Evolutionary conservation across 2,113 vertebrate species (phyloP).

Genomic region (Tor tambroides): DNA sequence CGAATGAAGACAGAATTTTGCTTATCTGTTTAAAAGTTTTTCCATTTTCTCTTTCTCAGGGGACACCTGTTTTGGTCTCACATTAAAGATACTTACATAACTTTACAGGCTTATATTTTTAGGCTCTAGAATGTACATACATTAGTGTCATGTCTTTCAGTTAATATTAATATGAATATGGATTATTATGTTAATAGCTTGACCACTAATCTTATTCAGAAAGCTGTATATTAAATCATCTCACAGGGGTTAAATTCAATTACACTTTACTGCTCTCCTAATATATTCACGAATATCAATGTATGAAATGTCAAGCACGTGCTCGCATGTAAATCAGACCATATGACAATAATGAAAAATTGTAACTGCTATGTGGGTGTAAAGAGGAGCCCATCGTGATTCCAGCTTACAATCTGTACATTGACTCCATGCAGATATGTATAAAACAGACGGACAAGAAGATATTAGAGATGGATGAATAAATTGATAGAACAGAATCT

Average conservation of each 20-base stretch:
- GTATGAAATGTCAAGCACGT: slow-evolving; percentile 71
- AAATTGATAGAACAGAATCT: slow-evolving; percentile 53
- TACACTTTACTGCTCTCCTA: slow-evolving; percentile 42
- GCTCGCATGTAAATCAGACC: slow-evolving; percentile 64
- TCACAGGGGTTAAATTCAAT: slow-evolving; percentile 48
- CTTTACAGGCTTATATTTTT: background rate
- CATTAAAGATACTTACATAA: background rate
- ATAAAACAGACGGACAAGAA: background rate
- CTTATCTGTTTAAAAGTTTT: background rate
- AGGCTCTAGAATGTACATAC: slow-evolving; percentile 8
- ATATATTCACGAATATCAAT: slow-evolving; percentile 52
- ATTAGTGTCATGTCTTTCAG: background rate
- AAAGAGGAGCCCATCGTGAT: slow-evolving; percentile 51
- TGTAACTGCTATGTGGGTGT: slow-evolving; percentile 51
- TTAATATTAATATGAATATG: slow-evolving; percentile 39
- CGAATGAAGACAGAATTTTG: background rate
- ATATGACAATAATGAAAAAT: slow-evolving; percentile 70
- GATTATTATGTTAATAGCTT: slow-evolving; percentile 19
- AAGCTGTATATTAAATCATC: slow-evolving; percentile 20
- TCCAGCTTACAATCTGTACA: background rate
- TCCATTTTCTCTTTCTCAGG: background rate
- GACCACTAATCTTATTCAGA: slow-evolving; percentile 35
- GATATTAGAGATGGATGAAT: slow-evolving; percentile 29
- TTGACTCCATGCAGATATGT: background rate
- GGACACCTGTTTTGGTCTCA: background rate